Evolutionary conservation across 2,113 vertebrate genomes (phyloP), one percentile per base, ranked within the genome.

Genomic region (Ancistrus triradiatus): DNA sequence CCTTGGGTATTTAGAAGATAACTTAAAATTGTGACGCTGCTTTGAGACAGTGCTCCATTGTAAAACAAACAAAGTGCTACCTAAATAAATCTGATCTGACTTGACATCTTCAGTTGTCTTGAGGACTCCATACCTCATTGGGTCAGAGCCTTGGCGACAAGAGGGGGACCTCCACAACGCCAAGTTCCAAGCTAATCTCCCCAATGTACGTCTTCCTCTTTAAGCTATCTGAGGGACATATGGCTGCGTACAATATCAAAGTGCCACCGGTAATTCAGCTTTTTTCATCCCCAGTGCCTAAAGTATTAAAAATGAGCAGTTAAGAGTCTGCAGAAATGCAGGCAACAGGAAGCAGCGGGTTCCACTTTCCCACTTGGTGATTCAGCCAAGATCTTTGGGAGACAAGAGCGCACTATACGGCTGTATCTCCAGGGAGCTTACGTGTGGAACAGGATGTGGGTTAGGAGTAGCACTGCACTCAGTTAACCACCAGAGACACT

Each of bases 381-480:
- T 58, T 63, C 19, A 48, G 64, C 59, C 51, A 50, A 51, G 46
- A 58, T 63, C 40, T 35, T 46, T 58, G 33, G 15, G 40, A 63
- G 51, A 68, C 64, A 63, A 63, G 64, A 58, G 59, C 38, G 48
- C 14, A 46, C 37, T 63, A 44, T 67, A 33, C 10, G 22, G 28
- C 27, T 24, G 13, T 18, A 21, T 44, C 52, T 37, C 64, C 13
- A 21, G 59, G 55, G 59, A 68, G 52, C 51, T 62, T 51, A 63
- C 59, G 49, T 63, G 27, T 33, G 51, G 62, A 58, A 59, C 52
- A 63, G 64, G 59, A 73, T 68, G 59, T 68, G 61, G 70, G 64
- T 63, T 52, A 63, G 70, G 52, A 68, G 52, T 51, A 52, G 59
- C 43, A 63, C 52, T 63, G 44, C 10, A 46, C 55, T 68, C 42